Percentiles rank a stretch among this genome's conserved stretches.
Evolutionary conservation across 2,797 vertebrate species (phyloP).

Genomic region (Eulemur rubriventer): DNA sequence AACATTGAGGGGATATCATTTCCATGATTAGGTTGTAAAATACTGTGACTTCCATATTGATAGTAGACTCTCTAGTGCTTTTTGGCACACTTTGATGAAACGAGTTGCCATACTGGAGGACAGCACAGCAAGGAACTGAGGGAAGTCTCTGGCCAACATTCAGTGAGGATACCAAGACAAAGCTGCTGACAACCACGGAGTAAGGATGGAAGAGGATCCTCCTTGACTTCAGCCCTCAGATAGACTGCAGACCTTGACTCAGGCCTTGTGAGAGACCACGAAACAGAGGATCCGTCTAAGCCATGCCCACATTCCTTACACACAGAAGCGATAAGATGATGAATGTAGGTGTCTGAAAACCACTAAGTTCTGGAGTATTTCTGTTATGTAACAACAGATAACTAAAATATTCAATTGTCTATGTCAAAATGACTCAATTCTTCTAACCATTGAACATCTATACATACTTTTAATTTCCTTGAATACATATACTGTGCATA

Average conservation of each 20-base stretch:
- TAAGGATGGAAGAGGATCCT: not conserved
- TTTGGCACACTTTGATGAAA: not conserved
- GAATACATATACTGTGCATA: not conserved
- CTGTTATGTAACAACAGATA: not conserved
- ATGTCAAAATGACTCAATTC: not conserved
- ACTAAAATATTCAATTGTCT: not conserved
- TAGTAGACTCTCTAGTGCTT: too few relatives aligned
- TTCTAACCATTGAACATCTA: not conserved
- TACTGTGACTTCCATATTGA: not conserved
- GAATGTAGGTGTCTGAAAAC: not conserved
- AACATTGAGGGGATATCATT: not conserved
- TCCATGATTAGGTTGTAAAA: not conserved
- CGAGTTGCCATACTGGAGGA: not conserved
- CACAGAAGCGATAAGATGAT: not conserved
- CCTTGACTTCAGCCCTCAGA: not conserved
- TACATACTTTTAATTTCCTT: constrained; percentile 6
- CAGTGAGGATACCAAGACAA: not conserved
- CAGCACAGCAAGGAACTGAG: not conserved
- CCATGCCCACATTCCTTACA: not conserved
- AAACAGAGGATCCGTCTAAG: not conserved
- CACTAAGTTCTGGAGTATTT: not conserved
- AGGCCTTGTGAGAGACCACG: not conserved
- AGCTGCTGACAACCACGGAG: not conserved
- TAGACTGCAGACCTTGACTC: not conserved
- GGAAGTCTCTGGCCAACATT: not conserved